Evolutionary conservation across 2,797 vertebrate species (phyloP).

Genomic region (Tragelaphus eurycerus): DNA sequence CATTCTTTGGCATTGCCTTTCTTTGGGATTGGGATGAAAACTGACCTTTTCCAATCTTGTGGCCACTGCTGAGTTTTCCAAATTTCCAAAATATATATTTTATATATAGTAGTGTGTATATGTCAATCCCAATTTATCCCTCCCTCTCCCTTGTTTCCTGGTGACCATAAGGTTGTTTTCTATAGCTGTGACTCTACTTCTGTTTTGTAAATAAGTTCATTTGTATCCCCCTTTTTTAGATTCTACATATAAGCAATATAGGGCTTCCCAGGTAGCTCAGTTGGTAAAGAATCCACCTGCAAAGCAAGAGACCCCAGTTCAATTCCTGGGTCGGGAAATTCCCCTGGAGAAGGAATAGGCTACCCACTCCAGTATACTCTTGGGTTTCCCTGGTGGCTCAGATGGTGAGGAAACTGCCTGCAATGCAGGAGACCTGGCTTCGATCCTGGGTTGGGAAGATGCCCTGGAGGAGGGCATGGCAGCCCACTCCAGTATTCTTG

Average conservation of each 20-base stretch:
- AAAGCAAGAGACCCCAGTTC: not conserved
- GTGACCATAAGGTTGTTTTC: not conserved
- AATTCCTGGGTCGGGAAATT: not conserved
- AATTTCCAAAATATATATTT: too few species aligned
- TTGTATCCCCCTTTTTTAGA: not conserved
- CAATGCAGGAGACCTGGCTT: not conserved
- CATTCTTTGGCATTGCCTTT: too few species aligned
- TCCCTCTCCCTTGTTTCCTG: too few species aligned
- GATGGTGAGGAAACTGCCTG: not conserved
- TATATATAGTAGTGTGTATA: rapidly evolving
- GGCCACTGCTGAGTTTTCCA: too few species aligned
- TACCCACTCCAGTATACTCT: not conserved
- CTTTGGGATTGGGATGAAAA: too few species aligned
- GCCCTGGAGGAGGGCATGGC: not conserved
- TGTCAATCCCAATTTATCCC: not conserved
- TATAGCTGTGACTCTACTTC: not conserved
- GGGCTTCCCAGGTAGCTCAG: not conserved
- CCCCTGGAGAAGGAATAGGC: not conserved
- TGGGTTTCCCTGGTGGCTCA: not conserved
- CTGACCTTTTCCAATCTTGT: too few species aligned
- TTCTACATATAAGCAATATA: not conserved
- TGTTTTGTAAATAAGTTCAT: not conserved
- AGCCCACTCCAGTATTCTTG: not conserved
- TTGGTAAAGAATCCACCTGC: not conserved
- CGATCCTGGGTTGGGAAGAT: not conserved